A percentile compares a stretch with the other conserved stretches of the same genome.
phyloP scores from a whole-genome alignment of 92 coral and sea anemone species.

The Phenganax subtilis region DNA sequence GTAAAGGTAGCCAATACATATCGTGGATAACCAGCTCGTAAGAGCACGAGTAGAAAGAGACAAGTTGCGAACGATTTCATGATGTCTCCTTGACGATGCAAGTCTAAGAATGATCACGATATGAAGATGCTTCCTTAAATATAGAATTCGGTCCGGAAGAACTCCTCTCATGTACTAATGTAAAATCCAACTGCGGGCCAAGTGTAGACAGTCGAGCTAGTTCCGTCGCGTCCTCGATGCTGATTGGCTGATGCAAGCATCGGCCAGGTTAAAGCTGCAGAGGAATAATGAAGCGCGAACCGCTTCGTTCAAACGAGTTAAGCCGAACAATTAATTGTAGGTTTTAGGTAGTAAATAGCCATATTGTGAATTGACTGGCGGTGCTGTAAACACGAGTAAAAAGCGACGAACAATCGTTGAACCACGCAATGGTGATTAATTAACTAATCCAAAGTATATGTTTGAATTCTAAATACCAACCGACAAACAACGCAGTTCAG shows the following conservation, averaged over 20 bases:
- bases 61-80: slow-evolving; percentile 30
- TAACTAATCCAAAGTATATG: slow-evolving; percentile 16
- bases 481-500: background rate
- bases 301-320: slow-evolving; percentile 36
- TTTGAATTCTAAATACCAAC: background rate
- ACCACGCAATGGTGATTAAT: slow-evolving; percentile 44
- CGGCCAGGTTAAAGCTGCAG: slow-evolving; percentile 22
- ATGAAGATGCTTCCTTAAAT: slow-evolving; percentile 27
- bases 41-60: slow-evolving; percentile 36
- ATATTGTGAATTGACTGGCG: slow-evolving; percentile 41
- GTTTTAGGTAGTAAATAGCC: slow-evolving; percentile 43
- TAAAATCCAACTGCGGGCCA: slow-evolving; percentile 46
- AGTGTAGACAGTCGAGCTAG: slow-evolving; percentile 41
- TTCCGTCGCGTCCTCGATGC: slow-evolving; percentile 24
- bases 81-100: slow-evolving; percentile 32
- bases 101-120: slow-evolving; percentile 43
- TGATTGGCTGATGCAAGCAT: slow-evolving; percentile 34
- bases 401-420: slow-evolving; percentile 18
- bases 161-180: slow-evolving; percentile 43
- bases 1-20: background rate
- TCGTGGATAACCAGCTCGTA: background rate
- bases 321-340: slow-evolving; percentile 45
- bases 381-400: slow-evolving; percentile 30
- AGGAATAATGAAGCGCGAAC: slow-evolving; percentile 36
- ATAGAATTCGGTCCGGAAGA: slow-evolving; percentile 42